A percentile compares a stretch with the other conserved stretches of the same genome.
These are phyloP conservation scores for Lacerta agilis DNA, from an alignment of 2,797 vertebrate genomes.

Conservation along the genomic window DNA sequence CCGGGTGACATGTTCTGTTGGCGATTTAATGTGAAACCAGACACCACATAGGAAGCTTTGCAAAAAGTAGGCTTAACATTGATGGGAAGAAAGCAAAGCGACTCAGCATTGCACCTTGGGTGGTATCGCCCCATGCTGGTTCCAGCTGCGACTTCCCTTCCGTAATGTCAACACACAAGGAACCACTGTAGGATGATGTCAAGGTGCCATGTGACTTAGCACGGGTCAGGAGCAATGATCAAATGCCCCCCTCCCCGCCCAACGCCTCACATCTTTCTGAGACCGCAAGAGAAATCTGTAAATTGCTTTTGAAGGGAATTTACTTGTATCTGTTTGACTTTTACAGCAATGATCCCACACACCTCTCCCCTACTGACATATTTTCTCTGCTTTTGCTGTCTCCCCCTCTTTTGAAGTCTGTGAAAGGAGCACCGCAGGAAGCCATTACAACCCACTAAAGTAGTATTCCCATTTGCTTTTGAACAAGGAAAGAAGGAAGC, in stretches of 20 bases:
- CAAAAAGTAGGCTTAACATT: neutral
- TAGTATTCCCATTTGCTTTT: neutral
- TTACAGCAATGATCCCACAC: slow-evolving; percentile 9
- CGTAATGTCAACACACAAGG: neutral
- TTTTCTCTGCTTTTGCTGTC: slow-evolving; percentile 1
- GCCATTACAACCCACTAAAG: neutral
- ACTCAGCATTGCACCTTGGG: neutral
- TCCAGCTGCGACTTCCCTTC: no score
- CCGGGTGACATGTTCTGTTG: neutral
- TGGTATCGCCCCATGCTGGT: neutral
- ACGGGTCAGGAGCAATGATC: neutral
- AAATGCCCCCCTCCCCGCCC: neutral
- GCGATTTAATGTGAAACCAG: neutral
- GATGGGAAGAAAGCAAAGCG: slow-evolving; percentile 16
- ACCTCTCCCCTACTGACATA: slow-evolving; percentile 13
- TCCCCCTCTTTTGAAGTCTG: neutral
- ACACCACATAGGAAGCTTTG: neutral
- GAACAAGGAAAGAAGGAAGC: neutral
- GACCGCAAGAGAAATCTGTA: neutral
- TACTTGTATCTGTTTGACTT: neutral
- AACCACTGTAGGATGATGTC: neutral
- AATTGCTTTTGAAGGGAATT: neutral
- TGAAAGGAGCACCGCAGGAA: slow-evolving; percentile 37
- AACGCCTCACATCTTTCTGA: neutral
- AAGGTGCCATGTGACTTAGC: neutral